Base-by-base conservation (phyloP, 2,888 invertebrate species). In the Steinernema scapterisci region DNA sequence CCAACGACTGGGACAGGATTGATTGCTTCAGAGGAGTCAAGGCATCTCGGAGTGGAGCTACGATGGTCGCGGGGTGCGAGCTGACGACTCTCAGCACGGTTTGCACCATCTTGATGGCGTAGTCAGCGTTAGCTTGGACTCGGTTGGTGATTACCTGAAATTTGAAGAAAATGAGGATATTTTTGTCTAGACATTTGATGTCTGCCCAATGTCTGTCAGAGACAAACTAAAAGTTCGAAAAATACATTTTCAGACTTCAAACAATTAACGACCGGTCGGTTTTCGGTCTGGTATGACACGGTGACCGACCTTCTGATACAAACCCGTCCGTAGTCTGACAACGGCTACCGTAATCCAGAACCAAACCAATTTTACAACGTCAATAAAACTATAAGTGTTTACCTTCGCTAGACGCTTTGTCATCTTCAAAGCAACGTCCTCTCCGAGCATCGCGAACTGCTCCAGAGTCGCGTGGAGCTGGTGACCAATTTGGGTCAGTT, bases 1-100 rank as follows among this genome's bases (percentile, higher is more conserved):
- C 93, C 79, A 95, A 90, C 0, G 94, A 94, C 84, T 92, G 83
- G 7, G 81, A 79, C 11, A 85, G 78, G 25, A 86, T 77, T 2
- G 83, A 77, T 43, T 81, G 77, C 74, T 86, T 85, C 25, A 85
- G 75, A n/a, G 85, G 85, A 21, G 81, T 74, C 6, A 85, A 74
- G 1, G 85, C 82, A 48, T 85, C 85, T 13, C 79, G 74, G 19
- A 84, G 77, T 16, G 79, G 76, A n/a, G 25, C n/a, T 21, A 72
- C 78, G 0, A 70, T 43, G 45, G 51, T 44, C 9, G 82, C 82
- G 9, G 73, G 44, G 44, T 80, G 80, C 6, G 80, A 51, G 7
- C 70, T 21, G 19, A 80, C 43, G 51, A 75, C 81, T 52, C 82
- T 80, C 51, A 72, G 75, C 45, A 80, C 73, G 19, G 80, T 78